A percentile compares a stretch with the other conserved stretches of the same genome.
Conservation (phyloP, 2,888 invertebrate genomes). For the Endomychus coccineus region DNA sequence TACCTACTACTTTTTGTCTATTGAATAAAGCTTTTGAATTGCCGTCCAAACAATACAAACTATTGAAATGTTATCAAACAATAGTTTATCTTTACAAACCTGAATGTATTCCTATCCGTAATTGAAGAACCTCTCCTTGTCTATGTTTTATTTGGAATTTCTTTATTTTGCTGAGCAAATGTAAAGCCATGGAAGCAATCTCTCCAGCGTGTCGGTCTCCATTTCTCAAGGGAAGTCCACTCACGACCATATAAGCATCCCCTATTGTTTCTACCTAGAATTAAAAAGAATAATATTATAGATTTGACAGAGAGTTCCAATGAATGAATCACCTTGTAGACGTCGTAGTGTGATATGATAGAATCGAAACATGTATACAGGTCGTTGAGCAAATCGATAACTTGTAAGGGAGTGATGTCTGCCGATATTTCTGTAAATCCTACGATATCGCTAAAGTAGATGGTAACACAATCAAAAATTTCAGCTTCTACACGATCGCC, state of each 20-base stretch:
- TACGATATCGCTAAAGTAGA: slow-evolving; percentile 79
- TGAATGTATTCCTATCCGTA: slow-evolving; percentile 67
- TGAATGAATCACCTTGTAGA: slow-evolving; percentile 60
- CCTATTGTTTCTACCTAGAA: slow-evolving; percentile 71
- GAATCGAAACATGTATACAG: slow-evolving; percentile 83
- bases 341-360: slow-evolving; percentile 79
- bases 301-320: background rate
- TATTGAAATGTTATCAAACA: background rate
- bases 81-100: slow-evolving; percentile 38
- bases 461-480: slow-evolving; percentile 73
- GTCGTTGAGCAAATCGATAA: slow-evolving; percentile 80
- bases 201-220: slow-evolving; percentile 69
- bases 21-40: background rate
- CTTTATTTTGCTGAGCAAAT: slow-evolving; percentile 62
- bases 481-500: slow-evolving; percentile 76
- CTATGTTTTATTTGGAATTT: slow-evolving; percentile 62
- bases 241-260: slow-evolving; percentile 77
- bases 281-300: background rate
- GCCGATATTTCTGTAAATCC: slow-evolving; percentile 77
- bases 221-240: slow-evolving; percentile 67
- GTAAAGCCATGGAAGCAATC: slow-evolving; percentile 71
- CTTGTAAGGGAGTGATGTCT: slow-evolving; percentile 71
- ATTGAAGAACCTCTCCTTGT: slow-evolving; percentile 58
- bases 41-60: slow-evolving; percentile 1
- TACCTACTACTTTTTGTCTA: background rate